Evolutionary conservation across 2,113 vertebrate genomes (phyloP), one percentile per base, ranked within the genome.

Genomic region (Motacilla tschutschensis): DNA sequence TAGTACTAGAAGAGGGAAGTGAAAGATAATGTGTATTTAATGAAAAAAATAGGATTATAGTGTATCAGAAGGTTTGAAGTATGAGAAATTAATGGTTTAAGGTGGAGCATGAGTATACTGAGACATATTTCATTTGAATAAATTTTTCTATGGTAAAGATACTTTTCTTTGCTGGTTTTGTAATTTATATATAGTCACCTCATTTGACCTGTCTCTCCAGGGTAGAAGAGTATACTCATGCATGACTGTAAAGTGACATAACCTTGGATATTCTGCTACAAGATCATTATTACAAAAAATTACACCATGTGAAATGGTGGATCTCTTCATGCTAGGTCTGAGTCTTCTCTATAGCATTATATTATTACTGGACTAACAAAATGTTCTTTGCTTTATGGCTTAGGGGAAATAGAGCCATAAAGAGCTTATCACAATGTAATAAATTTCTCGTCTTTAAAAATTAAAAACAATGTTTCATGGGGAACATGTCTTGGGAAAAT

Each of bases 361-460:
- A 12, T 72, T 91, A 36, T 57, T 90, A 58, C 44, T 77, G 48
- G 67, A 55, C 84, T 82, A 90, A 66, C 64, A 67, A 75, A 83
- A 66, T 5, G 2, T 85, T 91, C 33, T 81, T 91, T 86, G 64
- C 64, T 84, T 77, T 87, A 50, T 70, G 53, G 57, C 84, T 88
- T 60, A 36, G 41, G 72, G 72, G 69, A 90, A 44, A 77, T 65
- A 22, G 24, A 66, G 33, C 59, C 54, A 62, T 66, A 86, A 79
- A 82, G 40, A 84, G 14, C 2, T 1, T 87, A 69, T 69, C 35
- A 17, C 78, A 78, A 6, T 60, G 50, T 54, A 90, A 79, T 88
- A 87, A 50, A 79, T 86, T 82, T 79, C 33, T 46, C 64, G 78
- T 85, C 60, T 87, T 93, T 91, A 92, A 92, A 93, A 93, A 93